Base-by-base conservation (phyloP, 1,140 invertebrate species). In the Planococcus citri region DNA sequence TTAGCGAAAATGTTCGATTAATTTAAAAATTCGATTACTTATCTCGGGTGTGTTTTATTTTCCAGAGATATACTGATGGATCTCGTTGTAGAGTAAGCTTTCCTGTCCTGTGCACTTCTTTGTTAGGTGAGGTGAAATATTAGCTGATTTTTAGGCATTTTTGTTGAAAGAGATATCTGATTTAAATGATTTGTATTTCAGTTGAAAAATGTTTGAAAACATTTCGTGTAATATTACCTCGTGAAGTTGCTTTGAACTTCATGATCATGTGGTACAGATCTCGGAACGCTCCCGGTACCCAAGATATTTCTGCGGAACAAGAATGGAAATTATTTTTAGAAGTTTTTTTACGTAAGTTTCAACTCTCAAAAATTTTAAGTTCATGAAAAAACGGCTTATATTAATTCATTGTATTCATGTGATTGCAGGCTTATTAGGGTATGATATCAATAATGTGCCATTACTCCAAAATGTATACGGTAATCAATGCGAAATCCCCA, bases 211-310 rank as follows among this genome's bases (percentile, higher is more conserved):
- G 88, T 76, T 79, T 94, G 22, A 78, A 83, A 71, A 87, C 87
- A 0, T 76, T 95, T 20, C 84, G 86, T 70, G 84, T 86, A 73
- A 83, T 91, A 25, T 78, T 95, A 69, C 90, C 87, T 24, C 83
- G 83, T 74, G 89, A 93, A 72, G 76, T 87, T 27, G 86, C 87
- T 22, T 84, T 93, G 75, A 85, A 88, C 74, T 79, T 94, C 0
- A 81, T 93, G 60, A 85, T 88, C 37, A 88, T 87, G 76, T 96
- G 93, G 92, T 96, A 94, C 76, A 85, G 88, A 0, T 83, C 85
- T 0, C 80, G 91, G 64, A 95, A 95, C 82, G 88, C 91, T 3
- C 90, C 92, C 0, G 92, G 92, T 0, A 87, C 88, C 0, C 84
- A 88, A 73, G 87, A 93, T 73, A 82, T 91, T 60, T 87, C 86